Evolutionary conservation across 2,888 invertebrate species (phyloP).

Genomic region (Epicampocera succincta): DNA sequence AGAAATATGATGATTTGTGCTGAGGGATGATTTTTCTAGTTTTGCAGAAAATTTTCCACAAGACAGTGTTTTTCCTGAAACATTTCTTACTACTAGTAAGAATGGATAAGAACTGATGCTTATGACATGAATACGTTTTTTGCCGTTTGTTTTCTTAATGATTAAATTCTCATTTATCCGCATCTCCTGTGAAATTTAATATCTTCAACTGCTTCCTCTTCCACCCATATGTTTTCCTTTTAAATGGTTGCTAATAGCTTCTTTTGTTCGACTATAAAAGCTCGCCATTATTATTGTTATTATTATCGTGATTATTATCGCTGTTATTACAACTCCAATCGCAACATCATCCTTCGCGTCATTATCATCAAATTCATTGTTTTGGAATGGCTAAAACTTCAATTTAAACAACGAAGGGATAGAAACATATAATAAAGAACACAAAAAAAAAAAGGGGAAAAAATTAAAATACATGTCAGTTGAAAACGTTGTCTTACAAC

Average conservation of each 20-base stretch:
- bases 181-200: too few relatives aligned
- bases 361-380: constrained; percentile 36
- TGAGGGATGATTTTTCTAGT: too few relatives aligned
- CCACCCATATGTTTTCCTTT: neutral
- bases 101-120: too few relatives aligned
- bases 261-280: constrained; percentile 38
- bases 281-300: constrained; percentile 72
- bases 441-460: too few relatives aligned
- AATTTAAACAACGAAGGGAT: constrained; percentile 1
- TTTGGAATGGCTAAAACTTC: constrained; percentile 35
- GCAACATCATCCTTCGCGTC: neutral
- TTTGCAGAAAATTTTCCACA: too few relatives aligned
- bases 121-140: too few relatives aligned
- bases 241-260: constrained; percentile 41
- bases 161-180: too few relatives aligned
- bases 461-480: constrained; percentile 18
- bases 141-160: too few relatives aligned
- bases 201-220: neutral
- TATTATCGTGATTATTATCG: constrained; percentile 71
- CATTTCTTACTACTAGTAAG: too few relatives aligned
- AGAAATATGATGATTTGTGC: too few relatives aligned
- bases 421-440: neutral
- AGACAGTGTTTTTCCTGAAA: too few relatives aligned
- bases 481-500: constrained; percentile 13
- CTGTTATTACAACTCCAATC: constrained; percentile 22